Evolutionary conservation across 2,113 vertebrate genomes (phyloP), one percentile per base, ranked within the genome.

Genomic region (Natator depressus): DNA sequence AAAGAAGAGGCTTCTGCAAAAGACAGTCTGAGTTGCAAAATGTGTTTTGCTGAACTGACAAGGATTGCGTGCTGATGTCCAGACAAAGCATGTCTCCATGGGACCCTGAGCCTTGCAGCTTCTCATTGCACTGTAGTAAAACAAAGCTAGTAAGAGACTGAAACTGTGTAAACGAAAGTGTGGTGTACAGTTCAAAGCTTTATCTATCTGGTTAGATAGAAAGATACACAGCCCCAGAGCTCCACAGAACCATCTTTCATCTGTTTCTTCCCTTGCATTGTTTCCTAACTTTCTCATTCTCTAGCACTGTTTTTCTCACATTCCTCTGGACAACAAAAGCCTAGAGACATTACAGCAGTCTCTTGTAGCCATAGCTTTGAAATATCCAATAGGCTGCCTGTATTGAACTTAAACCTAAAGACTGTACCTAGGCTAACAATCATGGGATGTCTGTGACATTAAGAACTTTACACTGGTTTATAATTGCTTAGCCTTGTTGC

Each of bases 291-390:
- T 38, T 20, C 65, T 69, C 8, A n/a, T n/a, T 72, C 38, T 38
- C 22, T 59, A 76, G 29, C 20, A 72, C 25, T 80, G 50, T 49
- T 85, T 91, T 85, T 92, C 38, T 89, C 79, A 27, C 0, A 8
- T 27, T 79, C 1, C 1, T 46, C 54, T 35, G 14, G 27, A 6
- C 1, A 1, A 35, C 0, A 0, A 89, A 57, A 53, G 42, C 80
- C 47, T 7, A 69, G n/a, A 57, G 62, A 42, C 75, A 24, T 75
- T 46, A 29, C 22, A 8, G 22, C 46, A 51, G 80, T 84, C 53
- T 54, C 62, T 69, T 69, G 65, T 69, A 69, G 35, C 65, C 8
- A 20, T 69, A n/a, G 31, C 31, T 55, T 76, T 84, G 76, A 54
- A 69, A 35, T 87, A 13, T 22, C 62, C 19, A 31, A 42, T 11